These are phyloP conservation scores for Drosophila yakuba DNA, from an alignment of 1,140 invertebrate species.

Conservation along the genomic window DNA sequence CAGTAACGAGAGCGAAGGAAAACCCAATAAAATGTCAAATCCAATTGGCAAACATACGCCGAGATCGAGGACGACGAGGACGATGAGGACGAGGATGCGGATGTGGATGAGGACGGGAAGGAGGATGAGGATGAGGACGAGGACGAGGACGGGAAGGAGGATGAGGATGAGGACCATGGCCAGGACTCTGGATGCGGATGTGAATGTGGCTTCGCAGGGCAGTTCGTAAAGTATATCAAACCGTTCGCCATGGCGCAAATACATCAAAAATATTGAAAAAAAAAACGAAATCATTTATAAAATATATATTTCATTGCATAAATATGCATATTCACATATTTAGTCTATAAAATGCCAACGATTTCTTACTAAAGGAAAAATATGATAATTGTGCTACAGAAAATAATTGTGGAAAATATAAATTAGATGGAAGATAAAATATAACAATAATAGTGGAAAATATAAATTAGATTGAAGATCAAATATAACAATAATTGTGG, in stretches of 20 bases:
- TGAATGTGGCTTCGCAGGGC: conserved; percentile 34
- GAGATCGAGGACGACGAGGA: conserved; percentile 28
- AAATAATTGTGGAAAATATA: no score
- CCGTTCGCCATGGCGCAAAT: conserved; percentile 58
- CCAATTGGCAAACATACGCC: conserved; percentile 76
- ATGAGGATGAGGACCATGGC: conserved; percentile 12
- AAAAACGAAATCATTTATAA: not conserved
- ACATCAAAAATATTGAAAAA: no score
- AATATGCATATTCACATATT: no score
- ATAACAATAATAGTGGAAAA: no score
- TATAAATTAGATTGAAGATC: no score
- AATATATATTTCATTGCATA: not conserved
- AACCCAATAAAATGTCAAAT: conserved; percentile 83
- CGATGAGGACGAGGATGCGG: conserved; percentile 11
- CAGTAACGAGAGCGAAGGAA: conserved; percentile 76
- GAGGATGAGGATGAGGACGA: conserved; percentile 14
- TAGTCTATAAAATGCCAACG: no score
- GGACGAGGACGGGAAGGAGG: not conserved
- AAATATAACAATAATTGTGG: no score
- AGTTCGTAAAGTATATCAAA: conserved; percentile 78
- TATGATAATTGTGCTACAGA: no score
- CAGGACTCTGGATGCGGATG: conserved; percentile 12
- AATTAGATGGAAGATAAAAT: no score
- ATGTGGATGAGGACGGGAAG: conserved; percentile 8
- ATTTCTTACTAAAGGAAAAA: no score